Conservation (phyloP, 1,140 invertebrate genomes). For the Drosophila takahashii region DNA sequence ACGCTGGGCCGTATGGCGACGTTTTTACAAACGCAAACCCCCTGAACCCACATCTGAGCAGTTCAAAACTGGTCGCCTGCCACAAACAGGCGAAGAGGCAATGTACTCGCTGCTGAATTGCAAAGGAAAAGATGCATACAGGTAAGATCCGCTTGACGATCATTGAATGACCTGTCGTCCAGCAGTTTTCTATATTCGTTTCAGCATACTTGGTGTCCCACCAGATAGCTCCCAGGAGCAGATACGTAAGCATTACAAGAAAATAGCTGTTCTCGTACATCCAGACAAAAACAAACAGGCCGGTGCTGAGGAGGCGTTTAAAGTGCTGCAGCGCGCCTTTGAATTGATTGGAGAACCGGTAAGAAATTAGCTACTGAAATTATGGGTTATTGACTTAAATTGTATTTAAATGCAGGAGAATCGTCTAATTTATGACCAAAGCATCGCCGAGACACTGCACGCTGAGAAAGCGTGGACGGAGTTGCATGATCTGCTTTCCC, state of each 20-base stretch:
- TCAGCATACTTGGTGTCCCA: slow-evolving; percentile 94
- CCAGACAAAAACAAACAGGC: slow-evolving; percentile 97
- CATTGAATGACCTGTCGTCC: neutral
- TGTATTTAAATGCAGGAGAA: slow-evolving; percentile 87
- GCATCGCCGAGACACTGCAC: slow-evolving; percentile 90
- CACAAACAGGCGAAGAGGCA: slow-evolving; percentile 96
- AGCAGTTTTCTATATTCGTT: slow-evolving; percentile 28
- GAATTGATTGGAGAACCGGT: slow-evolving; percentile 97
- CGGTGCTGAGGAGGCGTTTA: slow-evolving; percentile 97
- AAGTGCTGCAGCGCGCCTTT: slow-evolving; percentile 97
- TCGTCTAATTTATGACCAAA: slow-evolving; percentile 90
- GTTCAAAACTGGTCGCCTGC: slow-evolving; percentile 87
- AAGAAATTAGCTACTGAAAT: slow-evolving; percentile 51
- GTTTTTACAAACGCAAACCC: slow-evolving; percentile 76
- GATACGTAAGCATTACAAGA: slow-evolving; percentile 96
- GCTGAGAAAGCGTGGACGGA: slow-evolving; percentile 94
- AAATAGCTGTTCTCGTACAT: slow-evolving; percentile 96
- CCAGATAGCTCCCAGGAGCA: slow-evolving; percentile 95
- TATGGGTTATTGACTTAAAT: neutral
- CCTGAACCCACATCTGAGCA: slow-evolving; percentile 62
- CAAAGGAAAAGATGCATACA: slow-evolving; percentile 97
- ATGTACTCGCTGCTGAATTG: slow-evolving; percentile 96
- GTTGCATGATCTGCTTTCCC: slow-evolving; percentile 91
- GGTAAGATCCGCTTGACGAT: slow-evolving; percentile 84
- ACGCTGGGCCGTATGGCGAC: slow-evolving; percentile 79